Base-by-base conservation (phyloP, 2,113 vertebrate genomes). In the Triplophysa dalaica region DNA sequence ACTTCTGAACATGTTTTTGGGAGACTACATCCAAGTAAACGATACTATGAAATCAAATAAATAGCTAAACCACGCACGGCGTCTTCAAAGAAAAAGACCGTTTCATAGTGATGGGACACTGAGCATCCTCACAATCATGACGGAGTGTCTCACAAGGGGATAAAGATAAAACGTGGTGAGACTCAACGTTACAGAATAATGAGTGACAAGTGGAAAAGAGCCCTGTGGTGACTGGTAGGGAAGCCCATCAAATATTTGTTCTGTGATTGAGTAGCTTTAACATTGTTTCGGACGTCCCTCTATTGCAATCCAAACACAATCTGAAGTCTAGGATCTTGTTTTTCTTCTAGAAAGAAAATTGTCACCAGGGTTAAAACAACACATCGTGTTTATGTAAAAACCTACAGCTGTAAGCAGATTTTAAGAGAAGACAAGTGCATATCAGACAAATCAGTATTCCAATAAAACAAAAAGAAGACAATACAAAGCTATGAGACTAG, bases 241-340 rank as follows among this genome's bases (percentile, higher is more conserved):
- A 77, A 65, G 45, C 62, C 62, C 61, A 64, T 66, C 75, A 54
- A 52, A 64, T 65, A 54, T 77, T 54, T 65, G 62, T 43, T 54
- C 38, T 24, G 75, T 54, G 61, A 77, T 77, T 77, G 62, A 65
- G 19, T 65, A 54, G 61, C 24, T 77, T 65, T 77, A 33, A 66
- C 19, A 65, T 77, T 77, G 61, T 52, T 12, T 16, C 2, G 61
- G 74, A 77, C 12, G 19, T 65, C 13, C 26, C 61, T 65, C 43
- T 26, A 52, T 54, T 77, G 75, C 62, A 2, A 50, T 50, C 50
- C 12, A 63, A 45, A 50, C 61, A 3, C 61, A 26, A 4, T 50
- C 24, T 77, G 12, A 38, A 19, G 13, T 76, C 13, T 21, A 21
- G 19, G 50, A 76, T 76, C 21, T 33, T 21, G 61, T 19, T 75